phyloP scores from a whole-genome alignment of 2,888 invertebrate genomes.

The Synanthedon andrenaeformis region DNA sequence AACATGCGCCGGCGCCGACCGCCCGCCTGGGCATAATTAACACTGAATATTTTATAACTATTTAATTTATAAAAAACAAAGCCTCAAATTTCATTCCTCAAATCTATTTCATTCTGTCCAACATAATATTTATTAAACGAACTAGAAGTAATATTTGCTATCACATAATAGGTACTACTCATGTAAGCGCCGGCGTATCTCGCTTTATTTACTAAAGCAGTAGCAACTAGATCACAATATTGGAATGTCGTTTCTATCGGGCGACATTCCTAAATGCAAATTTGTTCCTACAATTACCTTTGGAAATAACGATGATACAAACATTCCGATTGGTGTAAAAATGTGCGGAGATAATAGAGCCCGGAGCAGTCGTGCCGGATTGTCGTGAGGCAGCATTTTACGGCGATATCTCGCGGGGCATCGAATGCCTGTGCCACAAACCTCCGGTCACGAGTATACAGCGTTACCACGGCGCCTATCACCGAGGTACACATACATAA shows the following conservation, averaged over 20 bases:
- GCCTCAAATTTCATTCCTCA: background rate
- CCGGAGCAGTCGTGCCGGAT: constrained; percentile 45
- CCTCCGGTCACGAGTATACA: constrained; percentile 63
- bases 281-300: constrained; percentile 19
- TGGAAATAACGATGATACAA: background rate
- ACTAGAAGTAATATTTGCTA: too few relatives aligned
- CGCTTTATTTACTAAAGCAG: constrained; percentile 56
- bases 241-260: constrained; percentile 56
- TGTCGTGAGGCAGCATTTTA: constrained; percentile 65
- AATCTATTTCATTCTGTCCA: too few relatives aligned
- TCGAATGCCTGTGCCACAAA: constrained; percentile 49
- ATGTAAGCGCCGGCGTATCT: constrained; percentile 19
- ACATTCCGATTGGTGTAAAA: background rate
- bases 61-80: constrained; percentile 2
- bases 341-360: constrained; percentile 13
- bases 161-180: too few relatives aligned
- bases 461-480: constrained; percentile 43
- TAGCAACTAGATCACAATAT: constrained; percentile 32
- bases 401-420: constrained; percentile 58
- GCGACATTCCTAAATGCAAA: constrained; percentile 56
- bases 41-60: constrained; percentile 5
- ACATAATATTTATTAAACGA: too few relatives aligned
- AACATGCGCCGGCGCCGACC: constrained; percentile 3
- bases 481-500: constrained; percentile 25
- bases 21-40: constrained; percentile 1